Percentiles rank a stretch among this genome's conserved stretches.
These are phyloP conservation scores for Lynx canadensis DNA, from an alignment of 2,113 vertebrate species.

Conservation along the genomic window DNA sequence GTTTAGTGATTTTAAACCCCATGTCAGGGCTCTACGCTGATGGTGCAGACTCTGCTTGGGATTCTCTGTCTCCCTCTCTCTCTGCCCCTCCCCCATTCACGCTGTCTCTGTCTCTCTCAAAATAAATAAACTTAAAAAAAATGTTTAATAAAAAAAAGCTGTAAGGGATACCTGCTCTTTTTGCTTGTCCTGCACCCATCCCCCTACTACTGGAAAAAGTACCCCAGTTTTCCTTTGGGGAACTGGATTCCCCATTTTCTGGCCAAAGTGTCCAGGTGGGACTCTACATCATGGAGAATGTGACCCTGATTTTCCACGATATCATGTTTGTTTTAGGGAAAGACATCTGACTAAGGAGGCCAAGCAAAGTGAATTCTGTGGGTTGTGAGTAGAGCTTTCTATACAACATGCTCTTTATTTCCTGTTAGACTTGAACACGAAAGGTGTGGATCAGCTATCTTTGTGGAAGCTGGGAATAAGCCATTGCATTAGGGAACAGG, in stretches of 20 bases:
- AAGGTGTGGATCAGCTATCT: background rate
- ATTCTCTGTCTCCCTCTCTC: no score
- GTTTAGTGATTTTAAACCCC: no score
- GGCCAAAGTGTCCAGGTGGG: background rate
- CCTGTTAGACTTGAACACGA: background rate
- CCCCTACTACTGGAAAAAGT: background rate
- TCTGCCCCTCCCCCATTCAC: no score
- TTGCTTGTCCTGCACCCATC: background rate
- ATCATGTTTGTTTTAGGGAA: background rate
- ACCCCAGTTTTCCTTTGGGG: background rate
- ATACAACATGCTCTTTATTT: conserved; percentile 1
- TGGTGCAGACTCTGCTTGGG: no score
- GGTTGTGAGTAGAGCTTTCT: background rate
- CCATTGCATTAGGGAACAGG: background rate
- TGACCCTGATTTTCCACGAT: background rate
- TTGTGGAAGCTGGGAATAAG: background rate
- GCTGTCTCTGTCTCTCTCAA: no score
- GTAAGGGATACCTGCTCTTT: background rate
- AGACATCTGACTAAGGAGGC: background rate
- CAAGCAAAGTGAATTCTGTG: conserved; percentile 17
- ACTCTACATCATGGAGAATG: background rate
- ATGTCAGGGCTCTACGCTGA: no score
- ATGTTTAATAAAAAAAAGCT: background rate
- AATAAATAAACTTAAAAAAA: no score
- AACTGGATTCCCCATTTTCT: background rate